These are phyloP conservation scores for Mesopsocus fuscifrons DNA, from an alignment of 2,888 invertebrate genomes.

Conservation along the genomic window DNA sequence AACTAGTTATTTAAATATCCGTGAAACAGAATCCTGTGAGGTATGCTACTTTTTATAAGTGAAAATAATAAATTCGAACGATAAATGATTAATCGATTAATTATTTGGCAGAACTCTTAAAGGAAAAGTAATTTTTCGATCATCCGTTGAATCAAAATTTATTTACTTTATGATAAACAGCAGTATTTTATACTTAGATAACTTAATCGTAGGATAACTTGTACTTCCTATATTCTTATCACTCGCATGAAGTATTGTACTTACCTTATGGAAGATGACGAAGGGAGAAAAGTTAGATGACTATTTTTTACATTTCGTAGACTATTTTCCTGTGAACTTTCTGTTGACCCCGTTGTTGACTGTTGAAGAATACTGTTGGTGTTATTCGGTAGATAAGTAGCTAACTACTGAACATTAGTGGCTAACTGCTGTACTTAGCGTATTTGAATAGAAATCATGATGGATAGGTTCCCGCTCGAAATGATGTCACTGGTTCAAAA, in stretches of 20 bases:
- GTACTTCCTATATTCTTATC: too few species aligned
- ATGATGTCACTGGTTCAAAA: too few species aligned
- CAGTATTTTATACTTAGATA: too few species aligned
- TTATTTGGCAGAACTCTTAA: too few species aligned
- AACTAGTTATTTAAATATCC: too few species aligned
- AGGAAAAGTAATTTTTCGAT: too few species aligned
- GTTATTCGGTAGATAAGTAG: background rate
- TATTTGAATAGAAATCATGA: conserved; percentile 2
- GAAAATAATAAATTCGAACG: too few species aligned
- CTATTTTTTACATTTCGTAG: conserved; percentile 7
- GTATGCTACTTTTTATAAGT: background rate
- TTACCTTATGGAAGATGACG: background rate
- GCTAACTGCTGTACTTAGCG: background rate
- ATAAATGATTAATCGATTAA: too few species aligned
- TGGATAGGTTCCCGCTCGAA: background rate
- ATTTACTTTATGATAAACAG: too few species aligned
- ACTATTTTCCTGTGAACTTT: conserved; percentile 5
- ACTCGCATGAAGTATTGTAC: too few species aligned
- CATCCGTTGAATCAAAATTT: too few species aligned
- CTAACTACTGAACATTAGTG: background rate
- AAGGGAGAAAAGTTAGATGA: background rate
- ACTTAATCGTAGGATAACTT: background rate
- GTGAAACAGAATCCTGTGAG: too few species aligned
- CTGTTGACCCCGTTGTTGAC: conserved; percentile 6
- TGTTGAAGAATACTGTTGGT: conserved; percentile 9